Base-by-base conservation (phyloP, 2,888 invertebrate genomes). In the Loripinus fragilis region DNA sequence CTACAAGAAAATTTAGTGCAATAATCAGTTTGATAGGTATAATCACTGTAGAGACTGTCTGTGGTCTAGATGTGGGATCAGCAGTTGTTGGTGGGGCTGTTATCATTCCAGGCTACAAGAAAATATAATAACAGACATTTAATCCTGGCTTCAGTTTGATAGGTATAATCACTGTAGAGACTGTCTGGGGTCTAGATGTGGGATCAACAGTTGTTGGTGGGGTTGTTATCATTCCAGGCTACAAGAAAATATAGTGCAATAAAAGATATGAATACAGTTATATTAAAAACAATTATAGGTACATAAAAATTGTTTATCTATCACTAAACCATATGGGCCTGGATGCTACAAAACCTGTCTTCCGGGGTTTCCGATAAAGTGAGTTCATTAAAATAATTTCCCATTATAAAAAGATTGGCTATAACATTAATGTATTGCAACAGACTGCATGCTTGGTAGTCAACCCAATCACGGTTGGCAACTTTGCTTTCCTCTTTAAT, bases 41-140 rank as follows among this genome's bases (percentile, higher is more conserved):
- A 30, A 77, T 80, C 1, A 80, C 75, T 23, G 82, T 73, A 30
- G 67, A 67, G 2, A 80, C 78, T 12, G 86, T 85, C 25, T 79
- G 76, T 0, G 83, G 83, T 33, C 83, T 73, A 50, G 76, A 79
- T 20, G 72, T 52, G 17, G 74, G 77, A 17, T 85, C 83, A 28
- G 76, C 80, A 55, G 83, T 77, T 50, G 83, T 78, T 64, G 81
- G 78, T n/a, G 85, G 78, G 12, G 80, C 76, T 68, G 78, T 84
- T 17, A 81, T 60, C 84, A 84, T 81, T 42, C 84, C 84, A 74
- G 84, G 84, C 84, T 81, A 50, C 20, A 78, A 72, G 3, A 66
- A 42, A 42, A 12, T n/a, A n/a, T n/a, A n/a, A 69, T 92, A 90
- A 83, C 90, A 93, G 64, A 92, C 88, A 55, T 91, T 87, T 8